Conservation (phyloP, 2,797 vertebrate genomes). For the Clarias fuscus region DNA sequence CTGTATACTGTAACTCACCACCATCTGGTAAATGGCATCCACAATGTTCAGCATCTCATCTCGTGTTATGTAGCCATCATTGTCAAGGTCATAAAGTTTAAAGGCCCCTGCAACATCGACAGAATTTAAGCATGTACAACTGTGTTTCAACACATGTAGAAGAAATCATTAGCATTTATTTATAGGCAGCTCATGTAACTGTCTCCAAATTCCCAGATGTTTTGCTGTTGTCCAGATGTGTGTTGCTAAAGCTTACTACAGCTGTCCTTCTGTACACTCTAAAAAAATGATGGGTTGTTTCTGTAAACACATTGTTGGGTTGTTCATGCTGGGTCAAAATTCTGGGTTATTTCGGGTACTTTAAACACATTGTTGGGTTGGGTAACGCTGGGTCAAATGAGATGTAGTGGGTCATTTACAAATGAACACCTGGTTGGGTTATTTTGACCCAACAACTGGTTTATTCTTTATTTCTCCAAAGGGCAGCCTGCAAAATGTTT, state of each 20-base stretch:
- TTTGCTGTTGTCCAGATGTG: background rate
- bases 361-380: too few species aligned
- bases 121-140: background rate
- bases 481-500: too few species aligned
- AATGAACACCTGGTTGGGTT: too few species aligned
- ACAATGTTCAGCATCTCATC: slow-evolving; percentile 99
- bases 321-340: too few species aligned
- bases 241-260: background rate
- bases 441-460: too few species aligned
- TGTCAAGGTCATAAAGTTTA: slow-evolving; percentile 96
- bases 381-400: too few species aligned
- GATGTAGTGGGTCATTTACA: too few species aligned
- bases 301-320: too few species aligned
- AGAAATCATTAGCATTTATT: background rate
- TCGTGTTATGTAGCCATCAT: slow-evolving; percentile 96
- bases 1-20: slow-evolving; percentile 79
- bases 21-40: slow-evolving; percentile 99
- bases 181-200: background rate
- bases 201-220: background rate
- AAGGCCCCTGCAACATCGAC: slow-evolving; percentile 85
- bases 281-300: too few species aligned
- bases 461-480: too few species aligned
- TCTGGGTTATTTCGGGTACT: too few species aligned
- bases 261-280: background rate
- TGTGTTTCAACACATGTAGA: background rate